Conservation (phyloP, 2,888 invertebrate species). For the Yponomeuta evonymella region DNA sequence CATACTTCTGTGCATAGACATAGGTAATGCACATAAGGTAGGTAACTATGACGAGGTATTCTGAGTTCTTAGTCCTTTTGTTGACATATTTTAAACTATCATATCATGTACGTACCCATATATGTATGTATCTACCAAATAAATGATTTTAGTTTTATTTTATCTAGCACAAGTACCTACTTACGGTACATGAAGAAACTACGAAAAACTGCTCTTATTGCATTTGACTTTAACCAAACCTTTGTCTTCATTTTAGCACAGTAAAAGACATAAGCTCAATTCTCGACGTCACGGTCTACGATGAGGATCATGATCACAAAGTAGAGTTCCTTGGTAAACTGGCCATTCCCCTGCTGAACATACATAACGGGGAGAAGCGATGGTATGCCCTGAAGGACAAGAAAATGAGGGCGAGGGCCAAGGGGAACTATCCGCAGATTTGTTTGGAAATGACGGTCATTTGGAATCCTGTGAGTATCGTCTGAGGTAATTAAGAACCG, state of each 20-base stretch:
- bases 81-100: no score
- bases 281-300: conserved; percentile 96
- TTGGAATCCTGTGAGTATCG: conserved; percentile 88
- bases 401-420: conserved; percentile 91
- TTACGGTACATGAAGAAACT: background rate
- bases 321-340: conserved; percentile 97
- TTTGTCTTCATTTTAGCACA: conserved; percentile 74
- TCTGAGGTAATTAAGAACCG: no score
- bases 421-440: conserved; percentile 93
- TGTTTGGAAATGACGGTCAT: conserved; percentile 92
- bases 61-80: no score
- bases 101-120: no score
- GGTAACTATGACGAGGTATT: no score
- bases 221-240: background rate
- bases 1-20: no score
- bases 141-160: no score
- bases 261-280: conserved; percentile 97
- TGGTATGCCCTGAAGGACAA: conserved; percentile 99
- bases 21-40: no score
- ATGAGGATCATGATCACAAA: conserved; percentile 98
- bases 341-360: conserved; percentile 88
- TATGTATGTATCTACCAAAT: no score
- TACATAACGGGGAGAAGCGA: conserved; percentile 92
- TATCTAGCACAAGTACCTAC: no score
- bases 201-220: background rate